Evolutionary conservation across 2,888 invertebrate genomes (phyloP).

Genomic region (Ectropis crepuscularia): DNA sequence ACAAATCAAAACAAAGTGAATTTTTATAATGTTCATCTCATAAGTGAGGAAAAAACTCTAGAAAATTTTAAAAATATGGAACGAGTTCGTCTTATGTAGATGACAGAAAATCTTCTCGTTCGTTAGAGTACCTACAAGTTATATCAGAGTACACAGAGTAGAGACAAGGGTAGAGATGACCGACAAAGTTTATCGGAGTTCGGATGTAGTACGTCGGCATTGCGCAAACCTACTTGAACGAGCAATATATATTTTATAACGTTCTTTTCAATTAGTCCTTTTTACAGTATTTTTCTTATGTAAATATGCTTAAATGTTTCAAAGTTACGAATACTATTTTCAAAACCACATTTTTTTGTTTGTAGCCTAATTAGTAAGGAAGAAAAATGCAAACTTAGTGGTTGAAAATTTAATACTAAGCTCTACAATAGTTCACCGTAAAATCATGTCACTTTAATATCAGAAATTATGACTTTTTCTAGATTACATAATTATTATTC

Average conservation of each 20-base stretch:
- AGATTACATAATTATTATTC: too few relatives aligned
- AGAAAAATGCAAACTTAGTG: too few relatives aligned
- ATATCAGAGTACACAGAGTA: slow-evolving; percentile 29
- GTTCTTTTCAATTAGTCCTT: slow-evolving; percentile 12
- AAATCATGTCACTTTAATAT: too few relatives aligned
- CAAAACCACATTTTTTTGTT: too few relatives aligned
- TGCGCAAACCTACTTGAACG: slow-evolving; percentile 71
- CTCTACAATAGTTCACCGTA: too few relatives aligned
- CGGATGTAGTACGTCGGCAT: slow-evolving; percentile 79
- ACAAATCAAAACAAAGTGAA: too few relatives aligned
- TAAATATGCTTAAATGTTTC: too few relatives aligned
- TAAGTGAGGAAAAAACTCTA: neutral
- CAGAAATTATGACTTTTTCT: too few relatives aligned
- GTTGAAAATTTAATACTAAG: too few relatives aligned
- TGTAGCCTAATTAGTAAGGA: too few relatives aligned
- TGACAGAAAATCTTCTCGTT: slow-evolving; percentile 11
- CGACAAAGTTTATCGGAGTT: slow-evolving; percentile 82
- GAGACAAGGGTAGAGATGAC: slow-evolving; percentile 49
- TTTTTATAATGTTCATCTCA: neutral
- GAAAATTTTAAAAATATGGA: neutral
- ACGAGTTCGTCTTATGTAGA: slow-evolving; percentile 1
- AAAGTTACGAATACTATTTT: too few relatives aligned
- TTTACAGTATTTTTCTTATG: neutral
- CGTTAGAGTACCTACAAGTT: slow-evolving; percentile 2
- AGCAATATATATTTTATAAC: slow-evolving; percentile 26